Percentiles rank a stretch among this genome's conserved stretches.
Conservation (phyloP, 2,797 vertebrate species). For the Vultur gryphus region DNA sequence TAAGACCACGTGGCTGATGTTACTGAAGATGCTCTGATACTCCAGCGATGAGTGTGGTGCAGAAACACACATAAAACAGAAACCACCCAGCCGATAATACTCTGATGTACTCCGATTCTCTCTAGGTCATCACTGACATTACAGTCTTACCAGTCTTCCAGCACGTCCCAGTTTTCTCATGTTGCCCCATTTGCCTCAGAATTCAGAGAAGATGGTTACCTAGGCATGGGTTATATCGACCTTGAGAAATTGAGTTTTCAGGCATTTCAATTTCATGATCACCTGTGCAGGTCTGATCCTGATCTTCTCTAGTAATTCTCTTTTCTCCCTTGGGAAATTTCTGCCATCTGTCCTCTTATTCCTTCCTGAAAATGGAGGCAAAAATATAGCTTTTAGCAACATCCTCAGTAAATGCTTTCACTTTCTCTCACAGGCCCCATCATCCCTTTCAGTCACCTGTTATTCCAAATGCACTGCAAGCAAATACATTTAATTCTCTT, state of each 20-base stretch:
- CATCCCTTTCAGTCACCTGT: conserved; percentile 10
- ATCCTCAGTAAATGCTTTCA: conserved; percentile 2
- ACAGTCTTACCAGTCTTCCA: background rate
- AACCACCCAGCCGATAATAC: background rate
- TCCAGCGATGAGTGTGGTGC: background rate
- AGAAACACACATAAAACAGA: background rate
- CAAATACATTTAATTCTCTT: conserved; percentile 29
- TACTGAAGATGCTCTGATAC: background rate
- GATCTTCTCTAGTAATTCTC: conserved; percentile 58
- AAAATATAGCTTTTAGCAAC: conserved; percentile 31
- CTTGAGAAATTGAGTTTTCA: conserved; percentile 63
- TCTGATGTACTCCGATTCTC: background rate
- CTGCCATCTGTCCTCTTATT: conserved; percentile 62
- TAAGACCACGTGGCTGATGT: background rate
- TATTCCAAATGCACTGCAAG: conserved; percentile 7
- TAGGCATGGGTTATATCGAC: background rate
- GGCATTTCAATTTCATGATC: conserved; percentile 53
- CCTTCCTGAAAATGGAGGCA: conserved; percentile 39
- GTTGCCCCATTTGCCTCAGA: background rate
- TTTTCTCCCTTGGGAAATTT: conserved; percentile 65
- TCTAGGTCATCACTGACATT: background rate
- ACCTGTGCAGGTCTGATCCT: conserved; percentile 62
- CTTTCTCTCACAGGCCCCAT: conserved; percentile 26
- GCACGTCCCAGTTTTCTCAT: background rate
- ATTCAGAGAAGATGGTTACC: background rate